Base-by-base conservation (phyloP, 2,797 vertebrate species). In the Xiphophorus birchmanni region DNA sequence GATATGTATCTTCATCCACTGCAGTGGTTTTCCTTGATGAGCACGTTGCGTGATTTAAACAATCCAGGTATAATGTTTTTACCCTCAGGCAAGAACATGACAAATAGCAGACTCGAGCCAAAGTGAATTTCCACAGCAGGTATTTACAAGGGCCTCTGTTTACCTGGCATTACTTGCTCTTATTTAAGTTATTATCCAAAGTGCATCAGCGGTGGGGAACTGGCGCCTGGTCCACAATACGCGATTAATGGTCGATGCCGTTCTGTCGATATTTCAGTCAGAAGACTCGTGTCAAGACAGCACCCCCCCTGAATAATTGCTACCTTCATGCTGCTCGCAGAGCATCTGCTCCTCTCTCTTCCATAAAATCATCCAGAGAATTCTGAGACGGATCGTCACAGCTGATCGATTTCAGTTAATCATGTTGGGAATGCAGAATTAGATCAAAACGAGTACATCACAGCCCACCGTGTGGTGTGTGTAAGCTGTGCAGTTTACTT, bases 261-360 rank as follows among this genome's bases (percentile, higher is more conserved):
- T 54, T 80, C 81, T 74, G 88, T 88, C 86, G 47, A 90, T 91
- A 86, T 82, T 89, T 90, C 84, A 87, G 78, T 86, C 82, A 74
- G 63, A 82, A 78, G 80, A 80, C 80, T 80, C 4, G 15, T 82
- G 79, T 89, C 77, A 60, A 84, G 81, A 75, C 74, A 21, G 63
- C 82, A 21, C 8, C 37, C 65, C 65, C 77, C 73, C 73, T 80
- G 89, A 90, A 88, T 89, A 86, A 88, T 87, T 47, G 26, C 86
- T 71, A 40, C 78, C 79, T 86, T 88, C 69, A 85, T 84, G 83
- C 63, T 15, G 26, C 83, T 84, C 42, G 71, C 77, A 81, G 82
- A 89, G 81, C 80, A 80, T 42, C 74, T 29, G 79, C 78, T 73
- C 76, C 52, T 76, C 65, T 37, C 44, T 54, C 73, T 54, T 69